These are phyloP conservation scores for Camponotus floridanus DNA, from an alignment of 1,140 invertebrate species.

Conservation along the genomic window DNA sequence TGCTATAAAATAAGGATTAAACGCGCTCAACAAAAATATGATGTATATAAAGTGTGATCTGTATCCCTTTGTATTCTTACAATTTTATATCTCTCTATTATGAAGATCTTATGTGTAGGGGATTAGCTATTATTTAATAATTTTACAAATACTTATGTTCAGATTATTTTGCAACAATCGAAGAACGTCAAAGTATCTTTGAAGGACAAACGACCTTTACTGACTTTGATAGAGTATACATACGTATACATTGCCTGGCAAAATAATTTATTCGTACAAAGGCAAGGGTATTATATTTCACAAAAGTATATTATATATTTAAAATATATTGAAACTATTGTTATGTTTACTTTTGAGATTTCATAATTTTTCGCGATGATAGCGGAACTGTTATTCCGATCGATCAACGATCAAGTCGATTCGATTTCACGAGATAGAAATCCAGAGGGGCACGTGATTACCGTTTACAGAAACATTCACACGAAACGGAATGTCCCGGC, in stretches of 20 bases:
- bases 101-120: slow-evolving; percentile 7
- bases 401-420: neutral
- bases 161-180: neutral
- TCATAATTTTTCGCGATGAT: neutral
- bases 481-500: slow-evolving; percentile 47
- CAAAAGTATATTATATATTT: no score
- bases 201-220: neutral
- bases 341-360: neutral
- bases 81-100: slow-evolving; percentile 42
- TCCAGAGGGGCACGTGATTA: slow-evolving; percentile 25
- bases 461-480: slow-evolving; percentile 56
- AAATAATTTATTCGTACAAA: neutral
- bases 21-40: slow-evolving; percentile 32
- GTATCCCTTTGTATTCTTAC: neutral
- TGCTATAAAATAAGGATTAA: slow-evolving; percentile 49
- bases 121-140: slow-evolving; percentile 27
- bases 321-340: neutral
- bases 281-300: neutral
- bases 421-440: neutral
- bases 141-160: slow-evolving; percentile 36
- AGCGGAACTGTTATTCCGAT: neutral
- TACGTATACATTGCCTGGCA: neutral
- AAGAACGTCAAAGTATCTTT: neutral
- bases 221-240: neutral
- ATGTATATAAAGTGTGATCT: slow-evolving; percentile 37